Percentiles rank a stretch among this genome's conserved stretches.
Conservation (phyloP, 1,140 invertebrate genomes). For the Holotrichia oblita region DNA sequence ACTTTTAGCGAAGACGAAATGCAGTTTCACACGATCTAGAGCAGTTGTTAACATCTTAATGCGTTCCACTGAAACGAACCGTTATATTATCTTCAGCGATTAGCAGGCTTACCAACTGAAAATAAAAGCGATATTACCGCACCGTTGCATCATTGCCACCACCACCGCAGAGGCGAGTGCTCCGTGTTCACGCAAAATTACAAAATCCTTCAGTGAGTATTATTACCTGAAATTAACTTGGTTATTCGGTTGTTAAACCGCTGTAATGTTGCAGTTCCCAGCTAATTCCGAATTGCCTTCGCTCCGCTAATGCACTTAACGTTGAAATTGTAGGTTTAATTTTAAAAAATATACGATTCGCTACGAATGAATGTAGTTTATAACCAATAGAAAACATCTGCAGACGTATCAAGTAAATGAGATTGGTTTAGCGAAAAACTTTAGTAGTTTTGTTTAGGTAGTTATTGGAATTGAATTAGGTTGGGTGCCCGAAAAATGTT, state of each 20-base stretch:
- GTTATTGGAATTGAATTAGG: no score
- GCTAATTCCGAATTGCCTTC: not conserved
- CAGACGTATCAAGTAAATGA: no score
- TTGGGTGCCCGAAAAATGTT: no score
- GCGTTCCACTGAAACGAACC: no score
- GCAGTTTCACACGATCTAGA: not conserved
- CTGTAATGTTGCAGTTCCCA: not conserved
- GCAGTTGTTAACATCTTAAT: conserved; percentile 2
- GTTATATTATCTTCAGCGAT: not conserved
- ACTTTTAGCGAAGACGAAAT: not conserved
- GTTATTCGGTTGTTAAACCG: conserved; percentile 14
- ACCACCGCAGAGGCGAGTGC: not conserved
- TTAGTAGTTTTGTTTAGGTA: no score
- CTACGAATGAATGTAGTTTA: no score
- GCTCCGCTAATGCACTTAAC: not conserved
- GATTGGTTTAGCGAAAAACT: no score
- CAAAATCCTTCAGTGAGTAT: not conserved
- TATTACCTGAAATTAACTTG: conserved; percentile 3
- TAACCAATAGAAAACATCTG: no score
- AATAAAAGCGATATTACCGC: not conserved
- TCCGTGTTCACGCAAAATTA: not conserved
- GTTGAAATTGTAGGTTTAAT: no score
- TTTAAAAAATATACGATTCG: no score
- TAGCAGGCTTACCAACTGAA: not conserved
- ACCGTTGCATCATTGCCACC: not conserved